A percentile compares a stretch with the other conserved stretches of the same genome.
Evolutionary conservation across 2,113 vertebrate species (phyloP).

Genomic region (Cheilinus undulatus): DNA sequence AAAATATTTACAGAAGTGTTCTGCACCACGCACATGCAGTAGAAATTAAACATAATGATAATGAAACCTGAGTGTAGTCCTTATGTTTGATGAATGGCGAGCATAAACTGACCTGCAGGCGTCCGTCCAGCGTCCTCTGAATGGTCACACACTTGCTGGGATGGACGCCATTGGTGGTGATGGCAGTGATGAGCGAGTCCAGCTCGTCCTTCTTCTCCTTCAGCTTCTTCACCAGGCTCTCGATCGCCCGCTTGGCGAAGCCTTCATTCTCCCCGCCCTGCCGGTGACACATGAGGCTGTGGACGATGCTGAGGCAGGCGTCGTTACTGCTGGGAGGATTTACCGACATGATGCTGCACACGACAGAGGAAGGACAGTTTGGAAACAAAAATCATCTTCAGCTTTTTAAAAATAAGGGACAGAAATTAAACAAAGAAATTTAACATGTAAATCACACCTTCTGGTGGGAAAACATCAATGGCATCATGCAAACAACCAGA

Average conservation of each 20-base stretch:
- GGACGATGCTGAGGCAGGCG: constrained; percentile 88
- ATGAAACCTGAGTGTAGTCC: too few relatives aligned
- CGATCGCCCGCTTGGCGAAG: constrained; percentile 87
- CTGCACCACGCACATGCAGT: too few relatives aligned
- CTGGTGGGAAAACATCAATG: too few relatives aligned
- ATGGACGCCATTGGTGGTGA: constrained; percentile 87
- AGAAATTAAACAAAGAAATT: too few relatives aligned
- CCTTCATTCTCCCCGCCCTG: constrained; percentile 88
- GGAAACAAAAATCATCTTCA: too few relatives aligned
- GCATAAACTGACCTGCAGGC: constrained; percentile 82
- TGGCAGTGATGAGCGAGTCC: constrained; percentile 86
- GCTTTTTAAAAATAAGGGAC: too few relatives aligned
- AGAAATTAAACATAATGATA: too few relatives aligned
- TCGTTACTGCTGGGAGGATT: constrained; percentile 84
- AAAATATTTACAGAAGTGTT: too few relatives aligned
- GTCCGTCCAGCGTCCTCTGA: constrained; percentile 87
- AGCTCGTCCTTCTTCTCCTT: constrained; percentile 85
- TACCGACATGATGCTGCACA: constrained; percentile 80
- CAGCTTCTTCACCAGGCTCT: constrained; percentile 84
- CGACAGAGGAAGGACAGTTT: neutral
- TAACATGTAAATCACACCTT: too few relatives aligned
- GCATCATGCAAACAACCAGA: too few relatives aligned
- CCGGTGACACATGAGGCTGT: constrained; percentile 90
- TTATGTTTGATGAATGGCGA: neutral
- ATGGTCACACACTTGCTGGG: constrained; percentile 90